A percentile compares a stretch with the other conserved stretches of the same genome.
These are phyloP conservation scores for Pocota personata DNA, from an alignment of 2,888 invertebrate genomes.

Conservation along the genomic window DNA sequence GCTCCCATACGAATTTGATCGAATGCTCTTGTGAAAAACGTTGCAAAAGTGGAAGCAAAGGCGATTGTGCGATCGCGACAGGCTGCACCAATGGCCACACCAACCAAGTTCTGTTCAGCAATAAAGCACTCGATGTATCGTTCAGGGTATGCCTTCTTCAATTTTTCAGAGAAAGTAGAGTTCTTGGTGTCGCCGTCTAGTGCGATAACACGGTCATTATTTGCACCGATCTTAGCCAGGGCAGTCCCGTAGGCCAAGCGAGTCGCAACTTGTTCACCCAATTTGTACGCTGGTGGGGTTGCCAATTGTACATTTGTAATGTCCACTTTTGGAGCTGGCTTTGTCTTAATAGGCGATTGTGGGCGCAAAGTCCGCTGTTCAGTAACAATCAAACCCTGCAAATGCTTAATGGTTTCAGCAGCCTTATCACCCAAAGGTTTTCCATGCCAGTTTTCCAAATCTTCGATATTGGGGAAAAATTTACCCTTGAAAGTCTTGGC, in stretches of 20 bases:
- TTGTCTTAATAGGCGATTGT: constrained; percentile 85
- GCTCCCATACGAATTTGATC: constrained; percentile 99
- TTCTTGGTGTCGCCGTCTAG: constrained; percentile 99
- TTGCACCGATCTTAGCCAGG: constrained; percentile 92
- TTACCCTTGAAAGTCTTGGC: constrained; percentile 98
- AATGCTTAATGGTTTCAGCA: constrained; percentile 87
- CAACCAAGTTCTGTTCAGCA: constrained; percentile 99
- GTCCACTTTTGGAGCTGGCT: constrained; percentile 89
- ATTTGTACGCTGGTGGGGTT: constrained; percentile 91
- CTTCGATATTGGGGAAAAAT: constrained; percentile 94
- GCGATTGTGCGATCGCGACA: constrained; percentile 96
- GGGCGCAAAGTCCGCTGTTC: constrained; percentile 83
- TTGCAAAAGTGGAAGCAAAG: constrained; percentile 98
- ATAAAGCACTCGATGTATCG: constrained; percentile 98
- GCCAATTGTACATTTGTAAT: constrained; percentile 89
- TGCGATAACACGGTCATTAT: constrained; percentile 92
- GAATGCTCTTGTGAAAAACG: constrained; percentile 97
- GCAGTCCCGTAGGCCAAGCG: constrained; percentile 97
- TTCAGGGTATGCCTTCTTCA: constrained; percentile 88
- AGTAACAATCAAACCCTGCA: constrained; percentile 84
- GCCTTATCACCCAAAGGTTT: constrained; percentile 95
- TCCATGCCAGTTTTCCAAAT: constrained; percentile 98
- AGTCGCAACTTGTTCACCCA: constrained; percentile 92
- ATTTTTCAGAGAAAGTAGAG: constrained; percentile 97
- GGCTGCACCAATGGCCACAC: constrained; percentile 97